A percentile compares a stretch with the other conserved stretches of the same genome.
Evolutionary conservation across 2,797 vertebrate genomes (phyloP).

Genomic region (Premnoplex brunnescens): DNA sequence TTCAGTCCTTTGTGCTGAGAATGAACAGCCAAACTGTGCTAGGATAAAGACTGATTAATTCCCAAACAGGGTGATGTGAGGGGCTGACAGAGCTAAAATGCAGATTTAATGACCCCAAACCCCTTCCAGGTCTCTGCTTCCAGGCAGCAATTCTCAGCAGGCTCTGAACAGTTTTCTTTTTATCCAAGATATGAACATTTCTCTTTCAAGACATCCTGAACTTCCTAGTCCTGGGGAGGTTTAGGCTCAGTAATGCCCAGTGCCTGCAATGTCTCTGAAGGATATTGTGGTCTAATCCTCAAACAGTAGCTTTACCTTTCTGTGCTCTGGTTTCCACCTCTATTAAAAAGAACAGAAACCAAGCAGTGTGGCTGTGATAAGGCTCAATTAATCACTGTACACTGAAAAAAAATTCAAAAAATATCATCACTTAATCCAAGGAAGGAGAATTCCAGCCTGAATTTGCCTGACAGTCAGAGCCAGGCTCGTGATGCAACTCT

Average conservation of each 20-base stretch:
- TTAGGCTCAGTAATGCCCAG: neutral
- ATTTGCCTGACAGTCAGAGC: neutral
- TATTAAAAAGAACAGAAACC: neutral
- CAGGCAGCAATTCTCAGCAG: neutral
- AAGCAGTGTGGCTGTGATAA: neutral
- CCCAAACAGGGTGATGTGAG: neutral
- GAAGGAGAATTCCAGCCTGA: conserved; percentile 1
- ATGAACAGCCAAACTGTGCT: neutral
- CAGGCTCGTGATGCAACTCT: neutral
- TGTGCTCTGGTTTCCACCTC: neutral
- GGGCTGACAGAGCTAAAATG: neutral
- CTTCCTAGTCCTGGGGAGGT: neutral
- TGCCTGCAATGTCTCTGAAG: neutral
- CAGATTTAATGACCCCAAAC: neutral
- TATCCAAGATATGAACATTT: neutral
- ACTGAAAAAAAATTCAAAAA: neutral
- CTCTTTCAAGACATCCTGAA: neutral
- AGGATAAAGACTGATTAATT: neutral
- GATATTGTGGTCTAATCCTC: neutral
- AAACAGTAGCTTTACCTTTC: neutral
- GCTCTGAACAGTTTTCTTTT: neutral
- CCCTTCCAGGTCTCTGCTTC: neutral
- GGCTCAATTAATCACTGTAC: neutral
- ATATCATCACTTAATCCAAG: neutral
- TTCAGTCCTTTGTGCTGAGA: neutral